phyloP scores from a whole-genome alignment of 2,888 invertebrate species.

The Xylocampa areola region DNA sequence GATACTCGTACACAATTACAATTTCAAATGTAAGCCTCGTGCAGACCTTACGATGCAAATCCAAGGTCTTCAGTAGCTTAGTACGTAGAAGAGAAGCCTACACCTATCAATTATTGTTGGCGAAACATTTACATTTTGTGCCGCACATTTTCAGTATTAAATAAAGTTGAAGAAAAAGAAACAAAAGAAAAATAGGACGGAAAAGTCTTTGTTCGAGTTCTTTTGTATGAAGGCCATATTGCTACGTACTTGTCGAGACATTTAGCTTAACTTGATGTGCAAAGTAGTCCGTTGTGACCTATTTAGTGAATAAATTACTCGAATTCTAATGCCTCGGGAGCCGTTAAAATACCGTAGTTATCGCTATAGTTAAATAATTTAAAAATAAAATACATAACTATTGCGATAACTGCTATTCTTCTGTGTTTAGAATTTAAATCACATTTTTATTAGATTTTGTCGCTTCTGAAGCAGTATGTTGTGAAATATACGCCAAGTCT shows the following conservation, averaged over 20 bases:
- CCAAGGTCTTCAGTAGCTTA: conserved; percentile 28
- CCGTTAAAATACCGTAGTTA: conserved; percentile 25
- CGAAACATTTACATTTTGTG: conserved; percentile 35
- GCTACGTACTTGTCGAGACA: conserved; percentile 40
- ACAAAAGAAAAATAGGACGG: conserved; percentile 50
- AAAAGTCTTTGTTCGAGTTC: conserved; percentile 52
- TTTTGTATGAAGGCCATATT: conserved; percentile 46
- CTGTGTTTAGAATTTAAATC: conserved; percentile 26
- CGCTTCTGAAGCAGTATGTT: too few species aligned
- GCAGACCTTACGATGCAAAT: conserved; percentile 59
- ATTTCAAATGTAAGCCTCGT: conserved; percentile 57
- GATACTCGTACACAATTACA: conserved; percentile 58
- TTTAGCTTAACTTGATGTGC: conserved; percentile 50
- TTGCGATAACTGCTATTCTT: conserved; percentile 14
- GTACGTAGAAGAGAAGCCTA: conserved; percentile 6
- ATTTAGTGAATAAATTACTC: conserved; percentile 48
- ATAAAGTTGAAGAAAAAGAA: conserved; percentile 36
- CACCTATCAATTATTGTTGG: conserved; percentile 35
- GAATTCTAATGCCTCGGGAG: conserved; percentile 11
- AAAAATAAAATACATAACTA: conserved; percentile 27
- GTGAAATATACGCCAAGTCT: too few species aligned
- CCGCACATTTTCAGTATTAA: conserved; percentile 30
- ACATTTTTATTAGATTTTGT: neutral
- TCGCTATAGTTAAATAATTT: too few species aligned
- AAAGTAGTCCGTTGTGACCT: conserved; percentile 55